Evolutionary conservation across 2,113 vertebrate genomes (phyloP).

Genomic region (Halichoerus grypus): DNA sequence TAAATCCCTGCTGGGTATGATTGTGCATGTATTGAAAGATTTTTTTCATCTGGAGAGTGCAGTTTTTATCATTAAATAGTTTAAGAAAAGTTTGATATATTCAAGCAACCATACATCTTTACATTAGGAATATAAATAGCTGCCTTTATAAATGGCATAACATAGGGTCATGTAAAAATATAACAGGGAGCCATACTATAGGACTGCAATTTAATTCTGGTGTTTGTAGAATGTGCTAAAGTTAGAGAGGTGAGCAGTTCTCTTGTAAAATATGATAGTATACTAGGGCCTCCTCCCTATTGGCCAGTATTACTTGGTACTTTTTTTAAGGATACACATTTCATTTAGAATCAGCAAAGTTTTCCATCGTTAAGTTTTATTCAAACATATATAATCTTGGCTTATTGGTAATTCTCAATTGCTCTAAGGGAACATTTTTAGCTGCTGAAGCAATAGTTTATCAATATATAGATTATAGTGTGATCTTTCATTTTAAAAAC

Average conservation of each 20-base stretch:
- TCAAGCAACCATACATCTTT: constrained; percentile 31
- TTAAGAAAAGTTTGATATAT: neutral
- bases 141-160: constrained; percentile 53
- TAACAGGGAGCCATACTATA: constrained; percentile 50
- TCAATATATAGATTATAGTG: neutral
- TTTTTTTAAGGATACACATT: constrained; percentile 64
- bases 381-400: neutral
- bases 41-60: constrained; percentile 57
- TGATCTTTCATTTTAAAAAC: constrained; percentile 51
- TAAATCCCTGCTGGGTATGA: neutral
- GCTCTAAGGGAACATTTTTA: constrained; percentile 40
- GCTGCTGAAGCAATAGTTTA: constrained; percentile 28
- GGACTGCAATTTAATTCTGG: constrained; percentile 60
- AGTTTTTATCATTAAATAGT: neutral
- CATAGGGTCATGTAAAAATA: constrained; percentile 69
- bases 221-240: constrained; percentile 76
- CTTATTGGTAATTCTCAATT: neutral
- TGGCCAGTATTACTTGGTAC: constrained; percentile 34
- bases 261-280: constrained; percentile 78
- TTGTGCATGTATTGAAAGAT: neutral
- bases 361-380: constrained; percentile 47
- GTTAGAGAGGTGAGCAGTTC: constrained; percentile 69
- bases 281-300: neutral
- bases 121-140: constrained; percentile 68
- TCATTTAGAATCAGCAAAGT: constrained; percentile 62